Conservation (phyloP, 1,140 invertebrate species). For the Drosophila ogumai region DNA sequence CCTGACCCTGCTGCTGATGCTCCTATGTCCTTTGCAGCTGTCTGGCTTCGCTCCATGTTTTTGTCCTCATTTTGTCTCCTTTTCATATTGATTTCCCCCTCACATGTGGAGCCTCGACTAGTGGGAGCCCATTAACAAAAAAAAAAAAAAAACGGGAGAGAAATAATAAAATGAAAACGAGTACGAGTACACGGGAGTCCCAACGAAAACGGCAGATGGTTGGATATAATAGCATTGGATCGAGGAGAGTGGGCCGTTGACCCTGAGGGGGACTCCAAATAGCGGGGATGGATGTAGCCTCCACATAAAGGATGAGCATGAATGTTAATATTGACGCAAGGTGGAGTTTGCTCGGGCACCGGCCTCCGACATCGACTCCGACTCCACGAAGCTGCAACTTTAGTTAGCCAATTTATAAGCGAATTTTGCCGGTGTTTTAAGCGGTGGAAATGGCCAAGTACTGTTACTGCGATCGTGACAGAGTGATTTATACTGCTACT, state of each 20-base stretch:
- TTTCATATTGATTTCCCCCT: slow-evolving; percentile 62
- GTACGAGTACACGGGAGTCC: slow-evolving; percentile 18
- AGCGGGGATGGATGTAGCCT: slow-evolving; percentile 8
- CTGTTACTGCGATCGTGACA: slow-evolving; percentile 46
- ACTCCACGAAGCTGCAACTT: slow-evolving; percentile 28
- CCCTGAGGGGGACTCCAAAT: slow-evolving; percentile 41
- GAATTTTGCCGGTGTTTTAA: slow-evolving; percentile 44
- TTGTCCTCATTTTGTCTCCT: slow-evolving; percentile 29
- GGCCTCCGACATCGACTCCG: neutral
- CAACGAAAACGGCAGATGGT: slow-evolving; percentile 62
- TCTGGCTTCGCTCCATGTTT: slow-evolving; percentile 24
- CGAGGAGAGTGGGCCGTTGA: slow-evolving; percentile 64
- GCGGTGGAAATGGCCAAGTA: slow-evolving; percentile 7
- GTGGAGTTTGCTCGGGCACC: slow-evolving; percentile 44
- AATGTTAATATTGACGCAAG: slow-evolving; percentile 77
- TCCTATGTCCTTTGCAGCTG: slow-evolving; percentile 48
- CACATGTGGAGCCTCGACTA: slow-evolving; percentile 33
- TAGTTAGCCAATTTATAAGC: slow-evolving; percentile 74
- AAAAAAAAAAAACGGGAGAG: slow-evolving; percentile 7
- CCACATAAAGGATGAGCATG: slow-evolving; percentile 71
- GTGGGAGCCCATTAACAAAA: slow-evolving; percentile 46
- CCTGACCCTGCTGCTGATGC: slow-evolving; percentile 31
- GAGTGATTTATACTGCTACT: slow-evolving; percentile 46
- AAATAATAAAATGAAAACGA: slow-evolving; percentile 13
- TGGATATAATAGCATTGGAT: slow-evolving; percentile 69